Evolutionary conservation across 1,140 invertebrate species (phyloP).

Genomic region (Drosophila watanabei): DNA sequence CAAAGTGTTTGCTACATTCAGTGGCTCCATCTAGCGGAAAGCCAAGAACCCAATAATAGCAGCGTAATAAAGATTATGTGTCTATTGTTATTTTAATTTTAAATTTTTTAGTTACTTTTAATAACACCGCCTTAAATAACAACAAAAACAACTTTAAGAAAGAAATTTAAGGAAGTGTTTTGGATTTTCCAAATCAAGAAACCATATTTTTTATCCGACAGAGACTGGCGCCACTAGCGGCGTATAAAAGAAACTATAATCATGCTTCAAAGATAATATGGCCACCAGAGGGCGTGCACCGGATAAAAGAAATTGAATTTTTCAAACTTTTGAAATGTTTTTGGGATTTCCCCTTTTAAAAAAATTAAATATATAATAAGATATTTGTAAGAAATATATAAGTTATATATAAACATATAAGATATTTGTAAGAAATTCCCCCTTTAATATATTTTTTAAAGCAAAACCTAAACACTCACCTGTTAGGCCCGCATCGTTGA

Average conservation of each 20-base stretch:
- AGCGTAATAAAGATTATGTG: not conserved
- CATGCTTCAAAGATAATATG: not conserved
- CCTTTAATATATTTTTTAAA: not conserved
- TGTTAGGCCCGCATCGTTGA: slow-evolving; percentile 88
- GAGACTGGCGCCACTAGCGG: not conserved
- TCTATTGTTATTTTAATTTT: not conserved
- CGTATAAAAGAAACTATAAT: not conserved
- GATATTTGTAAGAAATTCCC: not conserved
- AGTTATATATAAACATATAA: no score
- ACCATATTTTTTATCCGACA: not conserved
- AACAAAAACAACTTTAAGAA: not conserved
- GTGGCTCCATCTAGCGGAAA: not conserved
- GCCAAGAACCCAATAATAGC: not conserved
- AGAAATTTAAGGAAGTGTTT: rapidly evolving
- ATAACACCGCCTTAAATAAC: not conserved
- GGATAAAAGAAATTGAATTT: not conserved
- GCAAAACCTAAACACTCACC: slow-evolving; percentile 85
- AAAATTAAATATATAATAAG: not conserved
- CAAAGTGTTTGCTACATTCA: not conserved
- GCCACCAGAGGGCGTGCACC: not conserved
- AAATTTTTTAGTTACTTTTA: not conserved
- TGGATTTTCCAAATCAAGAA: not conserved
- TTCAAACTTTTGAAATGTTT: not conserved
- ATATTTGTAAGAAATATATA: no score
- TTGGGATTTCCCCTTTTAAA: not conserved